These are phyloP conservation scores for Drosophila guanche DNA, from an alignment of 1,140 invertebrate species.

Conservation along the genomic window DNA sequence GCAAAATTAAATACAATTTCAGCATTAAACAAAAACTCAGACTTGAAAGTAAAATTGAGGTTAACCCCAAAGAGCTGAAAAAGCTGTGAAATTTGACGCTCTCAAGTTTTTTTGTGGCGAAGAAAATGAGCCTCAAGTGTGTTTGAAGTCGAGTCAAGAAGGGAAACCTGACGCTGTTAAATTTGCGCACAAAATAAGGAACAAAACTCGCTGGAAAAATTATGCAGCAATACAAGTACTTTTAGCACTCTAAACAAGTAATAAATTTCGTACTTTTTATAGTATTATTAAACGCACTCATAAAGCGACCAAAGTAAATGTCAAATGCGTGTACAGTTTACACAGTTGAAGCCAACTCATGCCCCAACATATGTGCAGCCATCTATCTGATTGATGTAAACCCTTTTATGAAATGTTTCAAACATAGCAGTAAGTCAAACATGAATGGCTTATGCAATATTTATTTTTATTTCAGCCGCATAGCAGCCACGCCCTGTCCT, in stretches of 20 bases:
- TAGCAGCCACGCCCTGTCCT: background rate
- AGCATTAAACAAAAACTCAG: no score
- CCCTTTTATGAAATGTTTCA: background rate
- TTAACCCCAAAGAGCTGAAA: background rate
- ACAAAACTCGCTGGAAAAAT: conserved; percentile 3
- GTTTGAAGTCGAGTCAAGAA: conserved; percentile 7
- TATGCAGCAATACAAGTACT: conserved; percentile 26
- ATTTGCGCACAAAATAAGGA: conserved; percentile 28
- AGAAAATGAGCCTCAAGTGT: conserved; percentile 38
- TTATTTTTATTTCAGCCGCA: conserved; percentile 19
- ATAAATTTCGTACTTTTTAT: conserved; percentile 24
- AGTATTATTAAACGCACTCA: conserved; percentile 10
- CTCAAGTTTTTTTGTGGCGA: conserved; percentile 36
- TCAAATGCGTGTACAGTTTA: conserved; percentile 15
- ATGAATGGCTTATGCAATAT: conserved; percentile 32
- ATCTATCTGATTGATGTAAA: background rate
- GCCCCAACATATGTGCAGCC: background rate
- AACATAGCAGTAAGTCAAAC: conserved; percentile 5
- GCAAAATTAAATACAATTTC: background rate
- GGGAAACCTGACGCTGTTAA: conserved; percentile 12
- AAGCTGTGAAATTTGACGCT: conserved; percentile 45
- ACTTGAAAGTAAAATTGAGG: no score
- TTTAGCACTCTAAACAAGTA: conserved; percentile 40
- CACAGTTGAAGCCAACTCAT: background rate
- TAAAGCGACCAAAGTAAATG: conserved; percentile 24